These are phyloP conservation scores for Frankliniella intonsa DNA, from an alignment of 2,888 invertebrate species.

Conservation along the genomic window DNA sequence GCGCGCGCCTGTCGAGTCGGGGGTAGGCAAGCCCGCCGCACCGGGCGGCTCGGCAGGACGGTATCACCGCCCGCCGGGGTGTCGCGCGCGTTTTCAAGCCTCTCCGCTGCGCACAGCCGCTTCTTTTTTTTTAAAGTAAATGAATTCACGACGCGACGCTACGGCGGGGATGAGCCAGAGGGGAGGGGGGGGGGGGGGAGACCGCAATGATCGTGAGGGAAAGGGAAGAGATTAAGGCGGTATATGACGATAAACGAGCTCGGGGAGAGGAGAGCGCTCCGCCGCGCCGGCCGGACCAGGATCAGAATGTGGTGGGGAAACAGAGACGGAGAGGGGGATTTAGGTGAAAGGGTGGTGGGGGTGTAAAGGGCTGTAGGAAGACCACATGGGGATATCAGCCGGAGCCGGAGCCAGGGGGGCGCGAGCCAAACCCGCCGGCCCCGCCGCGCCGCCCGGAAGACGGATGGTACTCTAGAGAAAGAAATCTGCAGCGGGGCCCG, in stretches of 20 bases:
- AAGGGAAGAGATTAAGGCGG: conserved; percentile 20
- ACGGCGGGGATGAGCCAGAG: neutral
- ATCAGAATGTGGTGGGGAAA: neutral
- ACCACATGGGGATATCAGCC: conserved; percentile 22
- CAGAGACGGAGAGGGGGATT: neutral
- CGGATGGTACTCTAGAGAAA: conserved; percentile 19
- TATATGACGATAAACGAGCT: conserved; percentile 19
- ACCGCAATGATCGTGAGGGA: conserved; percentile 11
- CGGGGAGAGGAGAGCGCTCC: neutral
- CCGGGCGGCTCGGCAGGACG: neutral
- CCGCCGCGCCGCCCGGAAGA: neutral
- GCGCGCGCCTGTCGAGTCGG: neutral
- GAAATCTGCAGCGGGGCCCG: conserved; percentile 9
- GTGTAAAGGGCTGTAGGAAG: conserved; percentile 7
- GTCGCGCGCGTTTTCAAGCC: no score
- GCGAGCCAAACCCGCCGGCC: no score
- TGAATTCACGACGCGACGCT: neutral
- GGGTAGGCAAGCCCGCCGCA: neutral
- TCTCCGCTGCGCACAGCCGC: no score
- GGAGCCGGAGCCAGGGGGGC: neutral
- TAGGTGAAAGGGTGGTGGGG: conserved; percentile 7
- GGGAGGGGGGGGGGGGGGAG: neutral
- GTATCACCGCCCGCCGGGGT: no score
- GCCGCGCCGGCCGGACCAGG: no score
- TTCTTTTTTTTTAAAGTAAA: neutral